phyloP scores from a whole-genome alignment of 2,888 invertebrate species.

The Drosophila aldrichi region DNA sequence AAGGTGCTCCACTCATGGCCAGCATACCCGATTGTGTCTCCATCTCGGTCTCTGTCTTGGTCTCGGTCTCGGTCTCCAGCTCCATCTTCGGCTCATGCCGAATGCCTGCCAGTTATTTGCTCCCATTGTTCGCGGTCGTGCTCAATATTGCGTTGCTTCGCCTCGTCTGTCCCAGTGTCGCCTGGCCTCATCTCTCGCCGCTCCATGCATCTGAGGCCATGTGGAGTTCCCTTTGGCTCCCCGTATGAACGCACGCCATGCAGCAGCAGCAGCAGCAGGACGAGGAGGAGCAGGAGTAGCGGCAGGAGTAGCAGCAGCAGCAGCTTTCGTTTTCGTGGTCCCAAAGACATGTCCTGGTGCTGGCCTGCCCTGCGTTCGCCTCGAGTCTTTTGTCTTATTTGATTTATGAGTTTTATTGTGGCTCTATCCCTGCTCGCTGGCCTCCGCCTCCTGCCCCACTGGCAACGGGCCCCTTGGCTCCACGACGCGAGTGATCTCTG shows the following conservation, averaged over 20 bases:
- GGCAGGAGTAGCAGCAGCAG: conserved; percentile 14
- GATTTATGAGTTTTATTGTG: conserved; percentile 84
- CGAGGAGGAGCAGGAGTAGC: conserved; percentile 7
- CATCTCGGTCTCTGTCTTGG: not conserved
- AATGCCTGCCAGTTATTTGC: conserved; percentile 80
- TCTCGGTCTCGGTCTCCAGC: conserved; percentile 2
- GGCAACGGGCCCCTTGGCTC: not conserved
- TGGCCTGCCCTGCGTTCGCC: conserved; percentile 74
- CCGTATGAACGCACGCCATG: conserved; percentile 55
- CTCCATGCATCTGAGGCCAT: not conserved
- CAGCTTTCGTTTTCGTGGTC: conserved; percentile 58
- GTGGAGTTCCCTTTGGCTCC: conserved; percentile 19
- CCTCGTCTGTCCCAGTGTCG: conserved; percentile 3
- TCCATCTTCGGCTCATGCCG: conserved; percentile 59
- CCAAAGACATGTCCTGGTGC: conserved; percentile 37
- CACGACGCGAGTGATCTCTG: conserved; percentile 16
- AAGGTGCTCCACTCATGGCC: conserved; percentile 12
- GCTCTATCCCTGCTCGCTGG: conserved; percentile 23
- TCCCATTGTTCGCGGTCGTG: conserved; percentile 80
- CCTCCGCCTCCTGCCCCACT: not conserved
- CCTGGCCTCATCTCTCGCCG: not conserved
- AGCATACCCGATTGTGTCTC: conserved; percentile 19
- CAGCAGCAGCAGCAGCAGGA: conserved; percentile 7
- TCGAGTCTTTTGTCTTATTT: conserved; percentile 82
- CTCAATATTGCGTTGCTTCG: conserved; percentile 69